These are phyloP conservation scores for Drosophila fulvimacula DNA, from an alignment of 2,888 invertebrate species.

Conservation along the genomic window DNA sequence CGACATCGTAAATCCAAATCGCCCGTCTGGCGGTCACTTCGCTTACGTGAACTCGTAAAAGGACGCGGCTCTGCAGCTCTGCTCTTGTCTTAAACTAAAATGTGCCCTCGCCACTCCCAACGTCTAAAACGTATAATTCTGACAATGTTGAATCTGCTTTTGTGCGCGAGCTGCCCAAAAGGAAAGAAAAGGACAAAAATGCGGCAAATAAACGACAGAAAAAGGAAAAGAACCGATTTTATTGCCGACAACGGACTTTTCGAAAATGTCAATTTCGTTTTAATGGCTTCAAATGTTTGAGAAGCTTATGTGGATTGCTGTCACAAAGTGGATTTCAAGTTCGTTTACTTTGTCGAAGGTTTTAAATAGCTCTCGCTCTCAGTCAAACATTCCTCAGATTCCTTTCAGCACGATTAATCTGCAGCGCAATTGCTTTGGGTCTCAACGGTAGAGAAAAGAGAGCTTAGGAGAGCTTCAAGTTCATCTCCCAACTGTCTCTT, in stretches of 20 bases:
- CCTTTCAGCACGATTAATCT: constrained; percentile 2
- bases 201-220: constrained; percentile 48
- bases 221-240: constrained; percentile 54
- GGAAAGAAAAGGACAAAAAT: constrained; percentile 52
- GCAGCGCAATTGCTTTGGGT: neutral
- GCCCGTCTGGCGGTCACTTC: constrained; percentile 46
- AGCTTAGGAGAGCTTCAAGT: neutral
- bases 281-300: constrained; percentile 76
- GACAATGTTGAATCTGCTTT: constrained; percentile 68
- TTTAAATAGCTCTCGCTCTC: constrained; percentile 12
- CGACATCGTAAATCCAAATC: constrained; percentile 72
- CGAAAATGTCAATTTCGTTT: constrained; percentile 80
- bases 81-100: constrained; percentile 42
- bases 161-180: constrained; percentile 50
- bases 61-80: constrained; percentile 28
- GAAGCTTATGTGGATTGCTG: constrained; percentile 71
- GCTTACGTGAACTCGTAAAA: constrained; percentile 76
- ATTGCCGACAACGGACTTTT: constrained; percentile 74
- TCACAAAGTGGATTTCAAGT: constrained; percentile 72
- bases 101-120: constrained; percentile 17
- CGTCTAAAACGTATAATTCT: constrained; percentile 33
- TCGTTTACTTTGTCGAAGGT: constrained; percentile 53
- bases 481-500: neutral
- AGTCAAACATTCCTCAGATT: neutral
- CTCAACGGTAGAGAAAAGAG: neutral